Evolutionary conservation across 92 coral and sea anemone species (phyloP), one percentile per base, ranked within the genome.

Genomic region (Paragorgia papillata): DNA sequence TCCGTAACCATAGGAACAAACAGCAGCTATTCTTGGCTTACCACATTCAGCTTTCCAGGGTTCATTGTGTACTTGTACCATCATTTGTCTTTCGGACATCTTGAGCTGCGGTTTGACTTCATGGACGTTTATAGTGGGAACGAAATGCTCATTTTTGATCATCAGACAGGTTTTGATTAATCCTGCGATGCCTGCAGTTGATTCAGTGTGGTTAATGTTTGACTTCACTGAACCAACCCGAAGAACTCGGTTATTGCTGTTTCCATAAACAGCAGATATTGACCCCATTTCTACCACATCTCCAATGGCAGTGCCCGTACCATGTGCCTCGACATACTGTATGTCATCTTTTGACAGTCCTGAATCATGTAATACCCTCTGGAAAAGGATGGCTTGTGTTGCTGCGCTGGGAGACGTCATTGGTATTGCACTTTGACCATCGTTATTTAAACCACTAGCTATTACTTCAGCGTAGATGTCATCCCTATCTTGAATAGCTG

Each of bases 191-290:
- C 96, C 96, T 3, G 96, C 80, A 0, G 90, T 86, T 9, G 90
- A 88, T 59, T 90, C 96, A 0, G 96, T 90, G 48, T 90, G 96
- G 57, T 90, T 90, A 14, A 90, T 69, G 79, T 90, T 90, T 17
- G 96, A 88, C 53, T 88, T 90, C 2, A 90, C 90, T 0, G 96
- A 90, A 14, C 43, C 43, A 4, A 37, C 43, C 4, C 43, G 43
- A 37, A 37, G 43, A 4, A 37, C 43, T 37, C 43, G 43, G 4
- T 4, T 37, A 10, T 10, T 37, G 43, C 43, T 37, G 43, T 37
- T 37, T 4, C 43, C 43, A 10, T 37, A 37, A 37, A 37, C 43
- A 37, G 6, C 10, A 4, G 43, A 4, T 4, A 37, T 37, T 4
- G 43, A 37, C 10, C 43, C 43, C 43, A 37, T 37, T 10, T 37